Evolutionary conservation across 2,113 vertebrate genomes (phyloP).

Genomic region (Anarhynchus alexandrinus): DNA sequence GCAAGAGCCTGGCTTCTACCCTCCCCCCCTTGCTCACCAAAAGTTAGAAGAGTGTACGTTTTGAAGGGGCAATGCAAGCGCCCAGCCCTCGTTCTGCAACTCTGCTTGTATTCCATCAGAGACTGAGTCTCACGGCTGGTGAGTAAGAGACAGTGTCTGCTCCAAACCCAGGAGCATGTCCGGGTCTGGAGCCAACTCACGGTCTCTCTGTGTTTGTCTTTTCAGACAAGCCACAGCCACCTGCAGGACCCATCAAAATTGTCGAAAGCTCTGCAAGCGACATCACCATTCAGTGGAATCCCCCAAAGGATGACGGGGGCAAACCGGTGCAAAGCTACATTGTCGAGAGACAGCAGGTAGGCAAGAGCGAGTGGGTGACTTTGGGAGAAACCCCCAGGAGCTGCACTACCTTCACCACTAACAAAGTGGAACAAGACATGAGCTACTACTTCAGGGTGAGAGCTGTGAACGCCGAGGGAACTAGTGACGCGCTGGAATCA

Average conservation of each 20-base stretch:
- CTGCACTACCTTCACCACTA: slow-evolving; percentile 74
- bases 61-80: neutral
- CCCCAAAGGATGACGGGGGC: slow-evolving; percentile 82
- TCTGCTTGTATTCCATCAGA: neutral
- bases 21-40: neutral
- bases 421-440: slow-evolving; percentile 75
- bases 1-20: neutral
- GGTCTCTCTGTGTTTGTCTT: neutral
- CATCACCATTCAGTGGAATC: slow-evolving; percentile 80
- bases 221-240: slow-evolving; percentile 80
- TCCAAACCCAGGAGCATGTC: neutral
- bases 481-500: slow-evolving; percentile 78
- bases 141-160: neutral
- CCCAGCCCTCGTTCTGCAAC: neutral
- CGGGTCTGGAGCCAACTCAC: neutral
- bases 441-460: slow-evolving; percentile 84
- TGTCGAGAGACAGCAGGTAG: slow-evolving; percentile 77
- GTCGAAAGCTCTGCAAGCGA: slow-evolving; percentile 66
- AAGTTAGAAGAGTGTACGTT: neutral
- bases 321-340: slow-evolving; percentile 75
- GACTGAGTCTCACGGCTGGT: neutral
- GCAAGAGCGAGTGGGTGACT: slow-evolving; percentile 77
- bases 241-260: slow-evolving; percentile 81
- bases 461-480: slow-evolving; percentile 80
- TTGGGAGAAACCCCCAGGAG: slow-evolving; percentile 73